Evolutionary conservation across 2,113 vertebrate genomes (phyloP), one percentile per base, ranked within the genome.

Genomic region (Egretta garzetta): DNA sequence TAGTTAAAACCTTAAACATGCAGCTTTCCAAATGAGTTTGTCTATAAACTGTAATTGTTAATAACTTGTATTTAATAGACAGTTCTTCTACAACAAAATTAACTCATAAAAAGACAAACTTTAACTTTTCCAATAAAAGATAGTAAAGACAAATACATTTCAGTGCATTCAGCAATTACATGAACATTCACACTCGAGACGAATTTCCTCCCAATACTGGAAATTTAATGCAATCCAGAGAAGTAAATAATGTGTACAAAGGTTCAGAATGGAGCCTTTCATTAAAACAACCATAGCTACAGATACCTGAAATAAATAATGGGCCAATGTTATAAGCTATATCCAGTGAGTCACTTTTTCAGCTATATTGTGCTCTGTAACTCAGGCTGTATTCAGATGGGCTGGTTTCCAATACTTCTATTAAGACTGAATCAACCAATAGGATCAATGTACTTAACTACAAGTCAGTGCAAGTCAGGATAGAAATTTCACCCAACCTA

Each of bases 61-160:
- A 94, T 96, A 96, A 96, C 93, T 88, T 84, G 56, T 92, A 92
- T 94, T 96, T 92, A 93, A 94, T 70, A 86, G 92, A 95, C 32
- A 89, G 76, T 79, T 93, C 83, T 81, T 81, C 88, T 89, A 93
- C 53, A 56, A 83, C 76, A 91, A 91, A 96, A 96, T 96, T 59
- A 80, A 89, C 80, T 92, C 86, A 70, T 87, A 96, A 96, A 95
- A 96, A 91, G 53, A 92, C 49, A 83, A 95, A 94, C 67, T 84
- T 86, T 37, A 89, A 75, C 76, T 97, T 90, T 80, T 81, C 33
- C 79, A 95, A 56, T 79, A 82, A 88, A 94, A 84, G 88, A 72
- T 2, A 86, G n/a, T 71, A 93, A 80, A 93, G 90, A 56, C 33
- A 89, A 93, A 93, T 59, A 50, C 43, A 83, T 79, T 93, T 71